These are phyloP conservation scores for Kryptopterus vitreolus DNA, from an alignment of 2,797 vertebrate genomes.

Conservation along the genomic window DNA sequence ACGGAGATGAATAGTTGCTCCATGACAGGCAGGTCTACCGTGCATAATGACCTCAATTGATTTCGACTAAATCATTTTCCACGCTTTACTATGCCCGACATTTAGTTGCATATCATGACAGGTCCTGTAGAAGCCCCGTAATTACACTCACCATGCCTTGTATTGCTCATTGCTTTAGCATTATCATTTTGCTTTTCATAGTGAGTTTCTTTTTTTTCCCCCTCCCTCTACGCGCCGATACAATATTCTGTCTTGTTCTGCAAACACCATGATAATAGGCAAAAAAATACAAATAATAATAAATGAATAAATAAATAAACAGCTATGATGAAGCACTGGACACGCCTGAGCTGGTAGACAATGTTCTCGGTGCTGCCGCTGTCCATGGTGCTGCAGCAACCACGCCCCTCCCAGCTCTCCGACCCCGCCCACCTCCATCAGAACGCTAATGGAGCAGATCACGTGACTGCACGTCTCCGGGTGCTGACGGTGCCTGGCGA, in stretches of 20 bases:
- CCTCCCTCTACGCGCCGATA: neutral
- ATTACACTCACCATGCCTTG: neutral
- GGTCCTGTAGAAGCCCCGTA: neutral
- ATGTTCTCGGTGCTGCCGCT: constrained; percentile 46
- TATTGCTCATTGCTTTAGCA: neutral
- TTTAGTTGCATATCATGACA: neutral
- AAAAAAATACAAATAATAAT: neutral
- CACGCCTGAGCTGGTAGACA: constrained; percentile 25
- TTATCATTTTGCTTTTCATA: neutral
- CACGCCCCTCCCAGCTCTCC: constrained; percentile 47
- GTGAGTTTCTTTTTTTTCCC: neutral
- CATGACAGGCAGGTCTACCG: neutral
- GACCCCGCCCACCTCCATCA: constrained; percentile 68
- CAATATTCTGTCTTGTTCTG: neutral
- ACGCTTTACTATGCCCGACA: neutral
- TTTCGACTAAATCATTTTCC: constrained; percentile 3
- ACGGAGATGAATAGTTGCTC: constrained; percentile 5
- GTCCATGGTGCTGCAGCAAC: constrained; percentile 73
- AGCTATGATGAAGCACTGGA: neutral
- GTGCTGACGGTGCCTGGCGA: constrained; percentile 60
- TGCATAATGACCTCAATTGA: constrained; percentile 10
- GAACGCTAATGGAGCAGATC: constrained; percentile 53
- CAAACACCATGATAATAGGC: neutral
- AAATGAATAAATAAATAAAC: neutral
- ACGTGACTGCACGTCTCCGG: constrained; percentile 60